These are phyloP conservation scores for Gila robusta DNA, from an alignment of 2,797 vertebrate genomes.

Conservation along the genomic window DNA sequence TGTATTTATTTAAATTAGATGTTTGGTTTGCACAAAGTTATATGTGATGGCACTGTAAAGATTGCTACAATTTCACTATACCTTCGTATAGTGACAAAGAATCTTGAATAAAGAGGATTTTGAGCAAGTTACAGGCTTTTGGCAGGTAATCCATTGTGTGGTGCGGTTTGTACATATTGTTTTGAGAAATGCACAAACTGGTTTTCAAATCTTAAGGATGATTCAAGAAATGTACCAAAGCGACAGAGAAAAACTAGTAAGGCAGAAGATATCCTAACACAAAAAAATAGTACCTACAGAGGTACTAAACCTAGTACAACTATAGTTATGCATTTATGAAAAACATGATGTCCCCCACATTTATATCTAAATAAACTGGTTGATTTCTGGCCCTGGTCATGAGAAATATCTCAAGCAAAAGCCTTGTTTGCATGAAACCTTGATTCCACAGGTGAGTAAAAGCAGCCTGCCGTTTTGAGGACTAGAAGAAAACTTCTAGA, in stretches of 20 bases:
- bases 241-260: background rate
- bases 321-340: background rate
- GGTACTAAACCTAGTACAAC: background rate
- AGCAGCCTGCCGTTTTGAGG: background rate
- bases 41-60: too few species aligned
- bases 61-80: too few species aligned
- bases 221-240: too few species aligned
- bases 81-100: too few species aligned
- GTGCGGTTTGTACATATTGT: too few species aligned
- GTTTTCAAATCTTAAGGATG: too few species aligned
- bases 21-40: too few species aligned
- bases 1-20: too few species aligned
- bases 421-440: background rate
- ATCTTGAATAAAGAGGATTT: too few species aligned
- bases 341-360: background rate
- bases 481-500: background rate
- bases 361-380: background rate
- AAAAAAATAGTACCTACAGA: background rate
- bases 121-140: too few species aligned
- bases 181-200: too few species aligned
- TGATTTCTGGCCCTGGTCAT: background rate
- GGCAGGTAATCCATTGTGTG: too few species aligned
- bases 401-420: background rate
- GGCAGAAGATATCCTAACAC: background rate
- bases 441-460: constrained; percentile 4